Conservation (phyloP, 2,888 invertebrate species). For the Tupiocoris notatus region DNA sequence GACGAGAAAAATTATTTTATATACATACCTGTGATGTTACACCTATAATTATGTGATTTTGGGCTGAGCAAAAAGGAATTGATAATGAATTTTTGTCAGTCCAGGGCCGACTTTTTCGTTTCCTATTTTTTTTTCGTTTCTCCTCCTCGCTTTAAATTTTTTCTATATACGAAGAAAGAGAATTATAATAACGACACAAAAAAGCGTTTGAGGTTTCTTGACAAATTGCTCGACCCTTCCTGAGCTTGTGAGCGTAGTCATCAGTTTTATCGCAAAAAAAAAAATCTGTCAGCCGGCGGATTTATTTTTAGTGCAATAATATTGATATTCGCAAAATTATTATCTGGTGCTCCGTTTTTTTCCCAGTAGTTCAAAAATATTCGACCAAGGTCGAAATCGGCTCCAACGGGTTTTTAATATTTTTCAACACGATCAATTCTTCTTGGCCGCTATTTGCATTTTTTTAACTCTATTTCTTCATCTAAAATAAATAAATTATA, state of each 20-base stretch:
- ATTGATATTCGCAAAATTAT: too few species aligned
- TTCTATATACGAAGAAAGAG: neutral
- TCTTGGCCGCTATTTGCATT: too few species aligned
- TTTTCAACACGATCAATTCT: too few species aligned
- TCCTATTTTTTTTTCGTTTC: slow-evolving; percentile 17
- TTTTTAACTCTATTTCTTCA: too few species aligned
- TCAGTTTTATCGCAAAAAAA: too few species aligned
- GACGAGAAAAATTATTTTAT: slow-evolving; percentile 39
- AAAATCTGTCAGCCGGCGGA: too few species aligned
- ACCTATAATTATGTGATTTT: slow-evolving; percentile 40
- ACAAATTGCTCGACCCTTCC: neutral
- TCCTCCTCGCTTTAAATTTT: neutral
- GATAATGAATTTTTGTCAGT: slow-evolving; percentile 26
- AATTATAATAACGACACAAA: neutral
- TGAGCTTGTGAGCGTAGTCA: neutral
- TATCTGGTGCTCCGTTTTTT: too few species aligned
- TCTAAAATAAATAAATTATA: too few species aligned
- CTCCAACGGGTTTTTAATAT: too few species aligned
- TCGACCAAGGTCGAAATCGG: too few species aligned
- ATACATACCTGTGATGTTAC: slow-evolving; percentile 41
- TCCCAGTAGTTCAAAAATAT: too few species aligned
- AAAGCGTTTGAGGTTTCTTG: neutral
- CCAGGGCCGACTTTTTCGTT: slow-evolving; percentile 32
- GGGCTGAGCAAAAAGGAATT: slow-evolving; percentile 28
- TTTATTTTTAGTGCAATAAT: too few species aligned